These are phyloP conservation scores for Oreochromis grahami DNA, from an alignment of 2,797 vertebrate species.

Conservation along the genomic window DNA sequence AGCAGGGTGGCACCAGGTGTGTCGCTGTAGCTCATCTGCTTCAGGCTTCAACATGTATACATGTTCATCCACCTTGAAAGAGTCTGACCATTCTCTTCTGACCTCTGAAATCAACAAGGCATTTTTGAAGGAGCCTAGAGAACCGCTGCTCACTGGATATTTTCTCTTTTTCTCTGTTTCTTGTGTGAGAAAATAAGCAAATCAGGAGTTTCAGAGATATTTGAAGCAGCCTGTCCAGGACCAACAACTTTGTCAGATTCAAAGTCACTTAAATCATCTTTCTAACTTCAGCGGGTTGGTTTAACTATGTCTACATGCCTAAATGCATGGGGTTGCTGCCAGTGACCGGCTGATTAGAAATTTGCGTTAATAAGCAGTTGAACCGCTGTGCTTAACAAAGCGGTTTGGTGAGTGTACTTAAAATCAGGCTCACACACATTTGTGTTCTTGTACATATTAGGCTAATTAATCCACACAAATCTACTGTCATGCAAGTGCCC, in stretches of 20 bases:
- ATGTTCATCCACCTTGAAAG: background rate
- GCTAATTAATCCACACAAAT: background rate
- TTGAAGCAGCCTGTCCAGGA: background rate
- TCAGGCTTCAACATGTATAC: background rate
- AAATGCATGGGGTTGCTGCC: background rate
- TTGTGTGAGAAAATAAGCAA: background rate
- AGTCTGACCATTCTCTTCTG: background rate
- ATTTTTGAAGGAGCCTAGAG: background rate
- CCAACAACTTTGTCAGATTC: background rate
- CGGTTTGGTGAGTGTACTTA: background rate
- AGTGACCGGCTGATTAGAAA: background rate
- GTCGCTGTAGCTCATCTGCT: background rate
- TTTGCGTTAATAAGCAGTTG: background rate
- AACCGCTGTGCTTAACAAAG: background rate
- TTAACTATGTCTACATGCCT: background rate
- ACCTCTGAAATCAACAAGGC: background rate
- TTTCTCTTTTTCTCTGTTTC: background rate
- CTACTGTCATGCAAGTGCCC: background rate
- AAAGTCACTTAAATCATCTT: background rate
- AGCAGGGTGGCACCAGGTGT: background rate
- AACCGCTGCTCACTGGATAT: background rate
- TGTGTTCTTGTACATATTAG: background rate
- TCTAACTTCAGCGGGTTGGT: accelerated
- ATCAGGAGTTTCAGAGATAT: background rate
- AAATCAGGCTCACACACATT: background rate